phyloP scores from a whole-genome alignment of 2,888 invertebrate species.

The Drosophila neoperkinsi region DNA sequence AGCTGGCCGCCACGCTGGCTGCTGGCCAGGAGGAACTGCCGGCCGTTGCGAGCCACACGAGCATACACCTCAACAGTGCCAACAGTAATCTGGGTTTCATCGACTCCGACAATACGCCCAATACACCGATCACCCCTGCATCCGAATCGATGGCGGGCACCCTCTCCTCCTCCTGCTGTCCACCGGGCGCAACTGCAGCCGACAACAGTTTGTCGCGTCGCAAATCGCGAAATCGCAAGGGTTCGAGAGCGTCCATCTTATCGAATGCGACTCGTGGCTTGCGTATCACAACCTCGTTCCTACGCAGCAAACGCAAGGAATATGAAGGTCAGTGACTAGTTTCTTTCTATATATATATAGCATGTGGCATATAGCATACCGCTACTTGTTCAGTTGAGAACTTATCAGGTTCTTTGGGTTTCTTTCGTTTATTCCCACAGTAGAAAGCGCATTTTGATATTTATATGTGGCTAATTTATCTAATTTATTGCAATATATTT shows the following conservation, averaged over 20 bases:
- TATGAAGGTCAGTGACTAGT: conserved; percentile 82
- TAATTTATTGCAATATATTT: too few relatives aligned
- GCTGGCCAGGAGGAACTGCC: conserved; percentile 46
- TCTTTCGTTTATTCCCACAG: background rate
- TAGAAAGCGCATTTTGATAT: background rate
- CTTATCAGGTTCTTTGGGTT: background rate
- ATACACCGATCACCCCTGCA: conserved; percentile 73
- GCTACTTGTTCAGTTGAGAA: background rate
- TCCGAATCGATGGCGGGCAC: conserved; percentile 67
- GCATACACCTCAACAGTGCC: conserved; percentile 81
- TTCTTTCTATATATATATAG: background rate
- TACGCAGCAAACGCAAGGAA: conserved; percentile 82
- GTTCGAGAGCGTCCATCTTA: conserved; percentile 78
- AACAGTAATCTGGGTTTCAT: conserved; percentile 81
- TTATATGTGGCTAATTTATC: background rate
- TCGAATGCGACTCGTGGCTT: conserved; percentile 77
- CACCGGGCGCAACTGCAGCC: conserved; percentile 4
- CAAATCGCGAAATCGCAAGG: conserved; percentile 72
- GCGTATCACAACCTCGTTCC: conserved; percentile 83
- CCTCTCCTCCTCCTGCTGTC: conserved; percentile 66
- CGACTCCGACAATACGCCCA: conserved; percentile 80
- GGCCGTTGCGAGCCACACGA: conserved; percentile 42
- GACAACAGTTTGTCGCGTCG: conserved; percentile 32
- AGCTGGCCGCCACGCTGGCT: conserved; percentile 74
- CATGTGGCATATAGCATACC: background rate